phyloP scores from a whole-genome alignment of 2,113 vertebrate genomes.

The Lipophrys pholis region DNA sequence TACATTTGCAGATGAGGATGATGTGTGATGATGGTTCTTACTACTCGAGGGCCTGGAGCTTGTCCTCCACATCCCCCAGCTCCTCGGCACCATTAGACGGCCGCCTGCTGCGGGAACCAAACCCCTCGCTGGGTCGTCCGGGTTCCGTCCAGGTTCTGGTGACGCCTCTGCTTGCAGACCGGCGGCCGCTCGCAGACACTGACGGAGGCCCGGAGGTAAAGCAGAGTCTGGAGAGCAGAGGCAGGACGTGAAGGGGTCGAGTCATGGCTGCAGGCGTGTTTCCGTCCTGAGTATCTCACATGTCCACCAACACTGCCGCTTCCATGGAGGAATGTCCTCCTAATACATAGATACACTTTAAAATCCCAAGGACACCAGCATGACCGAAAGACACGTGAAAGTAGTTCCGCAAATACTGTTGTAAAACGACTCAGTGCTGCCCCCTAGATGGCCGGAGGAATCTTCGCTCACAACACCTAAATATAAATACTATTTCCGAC shows the following conservation, averaged over 20 bases:
- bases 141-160: conserved; percentile 25
- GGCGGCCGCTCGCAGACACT: background rate
- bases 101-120: conserved; percentile 24
- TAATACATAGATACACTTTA: too few species aligned
- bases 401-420: too few species aligned
- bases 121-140: conserved; percentile 1
- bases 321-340: too few species aligned
- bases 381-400: too few species aligned
- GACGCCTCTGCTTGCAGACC: conserved; percentile 53
- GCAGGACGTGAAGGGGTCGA: conserved; percentile 27
- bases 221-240: conserved; percentile 42
- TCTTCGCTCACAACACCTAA: too few species aligned
- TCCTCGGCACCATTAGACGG: conserved; percentile 49
- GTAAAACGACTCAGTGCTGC: too few species aligned
- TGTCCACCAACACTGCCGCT: too few species aligned
- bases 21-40: conserved; percentile 40
- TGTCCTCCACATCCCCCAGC: conserved; percentile 70
- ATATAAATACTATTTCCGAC: too few species aligned
- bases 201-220: background rate
- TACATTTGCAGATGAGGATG: too few species aligned
- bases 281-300: too few species aligned
- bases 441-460: too few species aligned
- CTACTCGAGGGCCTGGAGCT: conserved; percentile 67
- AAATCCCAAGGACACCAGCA: too few species aligned
- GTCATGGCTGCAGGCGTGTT: conserved; percentile 43